Conservation (phyloP, 2,797 vertebrate species). For the Anisognathus igniventris region DNA sequence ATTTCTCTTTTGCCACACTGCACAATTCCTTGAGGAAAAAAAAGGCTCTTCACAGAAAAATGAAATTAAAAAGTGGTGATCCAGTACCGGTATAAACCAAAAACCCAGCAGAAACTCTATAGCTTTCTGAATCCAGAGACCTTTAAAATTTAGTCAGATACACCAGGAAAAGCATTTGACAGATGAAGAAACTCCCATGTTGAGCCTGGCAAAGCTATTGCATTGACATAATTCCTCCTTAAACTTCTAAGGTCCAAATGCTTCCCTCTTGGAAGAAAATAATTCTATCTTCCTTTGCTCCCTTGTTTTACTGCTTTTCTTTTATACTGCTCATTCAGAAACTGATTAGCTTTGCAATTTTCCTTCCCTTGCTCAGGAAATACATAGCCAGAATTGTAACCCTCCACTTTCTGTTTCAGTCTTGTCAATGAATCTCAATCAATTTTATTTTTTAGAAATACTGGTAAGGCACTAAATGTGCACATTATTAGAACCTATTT, state of each 20-base stretch:
- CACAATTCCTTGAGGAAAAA: not conserved
- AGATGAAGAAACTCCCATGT: not conserved
- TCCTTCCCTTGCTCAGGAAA: not conserved
- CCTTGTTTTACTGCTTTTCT: not conserved
- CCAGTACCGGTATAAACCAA: not conserved
- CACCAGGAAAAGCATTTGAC: not conserved
- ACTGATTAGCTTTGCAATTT: not conserved
- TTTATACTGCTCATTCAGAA: not conserved
- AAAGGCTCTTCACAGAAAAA: not conserved
- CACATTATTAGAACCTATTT: not conserved
- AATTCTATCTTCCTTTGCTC: not conserved
- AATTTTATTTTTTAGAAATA: constrained; percentile 14
- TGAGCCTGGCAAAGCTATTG: not conserved
- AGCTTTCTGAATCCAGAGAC: not conserved
- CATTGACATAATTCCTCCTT: not conserved
- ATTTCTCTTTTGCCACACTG: not conserved
- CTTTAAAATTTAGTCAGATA: not conserved
- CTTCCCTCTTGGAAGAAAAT: not conserved
- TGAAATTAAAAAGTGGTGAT: not conserved
- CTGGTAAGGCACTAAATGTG: not conserved
- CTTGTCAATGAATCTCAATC: not conserved
- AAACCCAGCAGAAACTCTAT: not conserved
- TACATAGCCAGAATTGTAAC: not conserved
- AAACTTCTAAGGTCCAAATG: not conserved
- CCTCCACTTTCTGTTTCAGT: not conserved